Conservation (phyloP, 2,113 vertebrate genomes). For the Grammomys dolichurus region DNA sequence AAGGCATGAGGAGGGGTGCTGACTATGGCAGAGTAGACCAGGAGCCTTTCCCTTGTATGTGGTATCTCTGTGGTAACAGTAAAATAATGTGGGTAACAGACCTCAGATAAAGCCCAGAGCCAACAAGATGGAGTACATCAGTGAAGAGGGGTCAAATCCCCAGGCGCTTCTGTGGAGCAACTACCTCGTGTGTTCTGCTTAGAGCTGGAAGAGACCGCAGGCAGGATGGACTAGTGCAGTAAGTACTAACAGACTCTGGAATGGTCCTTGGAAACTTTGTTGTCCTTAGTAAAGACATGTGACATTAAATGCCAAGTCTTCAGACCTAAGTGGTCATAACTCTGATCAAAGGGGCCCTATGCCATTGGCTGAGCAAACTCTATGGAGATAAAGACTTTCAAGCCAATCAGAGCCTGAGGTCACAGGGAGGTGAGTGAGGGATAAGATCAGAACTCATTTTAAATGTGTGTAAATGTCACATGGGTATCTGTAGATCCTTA, state of each 20-base stretch:
- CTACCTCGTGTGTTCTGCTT: neutral
- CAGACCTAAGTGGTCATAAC: neutral
- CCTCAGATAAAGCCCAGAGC: neutral
- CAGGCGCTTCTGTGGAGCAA: neutral
- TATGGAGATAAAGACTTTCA: neutral
- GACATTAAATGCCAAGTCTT: neutral
- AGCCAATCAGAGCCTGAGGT: neutral
- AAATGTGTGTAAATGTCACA: neutral
- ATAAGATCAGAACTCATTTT: neutral
- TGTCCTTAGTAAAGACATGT: neutral
- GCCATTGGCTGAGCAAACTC: neutral
- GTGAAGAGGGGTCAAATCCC: neutral
- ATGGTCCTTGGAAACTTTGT: neutral
- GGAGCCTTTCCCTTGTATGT: neutral
- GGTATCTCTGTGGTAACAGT: neutral
- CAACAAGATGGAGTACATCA: fast-evolving
- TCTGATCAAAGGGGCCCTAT: neutral
- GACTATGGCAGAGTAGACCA: fast-evolving
- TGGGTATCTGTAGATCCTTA: neutral
- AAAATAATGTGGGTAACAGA: neutral
- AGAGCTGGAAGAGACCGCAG: neutral
- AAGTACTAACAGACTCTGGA: neutral
- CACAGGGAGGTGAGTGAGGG: neutral
- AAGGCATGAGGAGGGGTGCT: neutral
- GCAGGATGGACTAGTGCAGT: too few species aligned